Percentiles rank a stretch among this genome's conserved stretches.
Conservation (phyloP, 2,888 invertebrate species). For the Agriopis marginaria region DNA sequence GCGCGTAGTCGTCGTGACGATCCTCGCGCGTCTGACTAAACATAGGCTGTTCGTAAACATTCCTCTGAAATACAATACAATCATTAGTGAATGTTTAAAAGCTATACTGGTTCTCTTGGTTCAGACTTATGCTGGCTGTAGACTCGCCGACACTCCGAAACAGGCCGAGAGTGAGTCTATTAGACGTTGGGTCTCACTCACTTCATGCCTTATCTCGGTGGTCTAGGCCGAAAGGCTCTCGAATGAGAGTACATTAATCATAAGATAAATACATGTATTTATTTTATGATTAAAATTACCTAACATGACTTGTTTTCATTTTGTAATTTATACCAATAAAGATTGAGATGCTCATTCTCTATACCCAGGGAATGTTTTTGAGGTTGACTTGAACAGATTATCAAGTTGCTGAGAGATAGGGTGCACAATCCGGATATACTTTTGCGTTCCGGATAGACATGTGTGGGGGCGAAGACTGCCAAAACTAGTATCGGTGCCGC, state of each 20-base stretch:
- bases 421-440: too few relatives aligned
- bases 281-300: too few relatives aligned
- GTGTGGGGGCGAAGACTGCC: too few relatives aligned
- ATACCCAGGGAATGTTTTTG: too few relatives aligned
- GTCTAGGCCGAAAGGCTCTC: neutral
- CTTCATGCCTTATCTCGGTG: neutral
- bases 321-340: too few relatives aligned
- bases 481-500: too few relatives aligned
- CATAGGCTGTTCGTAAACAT: constrained; percentile 49
- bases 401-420: too few relatives aligned
- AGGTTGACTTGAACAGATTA: too few relatives aligned
- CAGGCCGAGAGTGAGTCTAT: neutral
- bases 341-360: too few relatives aligned
- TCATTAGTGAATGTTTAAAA: constrained; percentile 10
- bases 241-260: neutral
- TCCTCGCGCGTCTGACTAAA: constrained; percentile 40
- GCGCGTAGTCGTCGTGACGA: constrained; percentile 50
- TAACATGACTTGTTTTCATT: too few relatives aligned
- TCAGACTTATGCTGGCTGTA: neutral
- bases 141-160: neutral
- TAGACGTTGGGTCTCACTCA: neutral
- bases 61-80: constrained; percentile 43
- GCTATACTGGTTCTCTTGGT: neutral
- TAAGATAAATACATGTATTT: too few relatives aligned
- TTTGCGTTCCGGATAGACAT: too few relatives aligned